Conservation (phyloP, 2,888 invertebrate genomes). For the Pterostichus niger region DNA sequence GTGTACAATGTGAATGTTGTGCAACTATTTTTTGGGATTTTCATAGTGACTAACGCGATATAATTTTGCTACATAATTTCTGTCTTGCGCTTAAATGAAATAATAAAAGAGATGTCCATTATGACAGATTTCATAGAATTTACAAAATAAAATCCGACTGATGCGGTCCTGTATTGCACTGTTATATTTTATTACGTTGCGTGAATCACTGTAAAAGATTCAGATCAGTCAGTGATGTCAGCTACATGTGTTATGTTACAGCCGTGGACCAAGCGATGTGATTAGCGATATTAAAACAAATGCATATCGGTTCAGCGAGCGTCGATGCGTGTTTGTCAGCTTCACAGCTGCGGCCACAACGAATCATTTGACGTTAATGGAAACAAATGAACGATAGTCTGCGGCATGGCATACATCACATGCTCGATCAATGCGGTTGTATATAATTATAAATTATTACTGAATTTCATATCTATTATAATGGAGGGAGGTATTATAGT, state of each 20-base stretch:
- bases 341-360: neutral
- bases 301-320: conserved; percentile 41
- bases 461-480: no score
- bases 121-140: no score
- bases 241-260: conserved; percentile 16
- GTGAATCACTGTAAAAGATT: conserved; percentile 6
- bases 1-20: no score
- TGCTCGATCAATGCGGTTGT: neutral
- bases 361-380: conserved; percentile 43
- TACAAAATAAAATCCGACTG: no score
- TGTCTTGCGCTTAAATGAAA: no score
- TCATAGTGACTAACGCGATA: no score
- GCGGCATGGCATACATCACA: conserved; percentile 17
- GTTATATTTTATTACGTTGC: neutral
- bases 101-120: no score
- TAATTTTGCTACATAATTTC: no score
- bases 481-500: no score
- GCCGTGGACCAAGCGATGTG: conserved; percentile 20
- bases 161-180: no score
- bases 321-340: conserved; percentile 35
- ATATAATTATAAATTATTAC: conserved; percentile 25
- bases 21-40: no score
- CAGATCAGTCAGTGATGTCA: conserved; percentile 20
- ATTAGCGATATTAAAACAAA: conserved; percentile 45
- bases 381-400: conserved; percentile 38